A percentile compares a stretch with the other conserved stretches of the same genome.
Conservation (phyloP, 2,113 vertebrate genomes). For the Glaucomys volans region DNA sequence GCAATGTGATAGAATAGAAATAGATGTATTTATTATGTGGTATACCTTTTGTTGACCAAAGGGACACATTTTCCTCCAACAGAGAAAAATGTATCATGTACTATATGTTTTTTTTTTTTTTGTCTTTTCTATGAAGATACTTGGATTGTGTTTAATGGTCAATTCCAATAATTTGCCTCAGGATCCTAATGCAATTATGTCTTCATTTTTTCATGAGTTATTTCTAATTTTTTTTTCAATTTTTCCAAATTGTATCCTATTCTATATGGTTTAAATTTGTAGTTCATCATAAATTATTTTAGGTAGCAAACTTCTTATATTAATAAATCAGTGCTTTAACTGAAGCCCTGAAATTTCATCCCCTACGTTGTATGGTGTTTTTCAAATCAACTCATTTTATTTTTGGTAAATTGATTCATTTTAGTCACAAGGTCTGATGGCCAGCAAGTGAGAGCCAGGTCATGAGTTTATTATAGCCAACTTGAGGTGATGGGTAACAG, state of each 20-base stretch:
- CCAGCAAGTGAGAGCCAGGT: neutral
- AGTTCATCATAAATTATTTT: neutral
- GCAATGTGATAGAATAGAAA: neutral
- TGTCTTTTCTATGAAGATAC: slow-evolving; percentile 15
- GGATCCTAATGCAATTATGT: neutral
- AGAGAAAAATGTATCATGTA: neutral
- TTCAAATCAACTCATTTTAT: neutral
- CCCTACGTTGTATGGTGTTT: neutral
- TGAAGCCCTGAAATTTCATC: neutral
- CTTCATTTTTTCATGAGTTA: neutral
- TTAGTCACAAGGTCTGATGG: neutral
- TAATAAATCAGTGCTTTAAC: neutral
- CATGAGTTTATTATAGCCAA: neutral
- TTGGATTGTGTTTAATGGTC: neutral
- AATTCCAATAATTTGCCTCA: neutral
- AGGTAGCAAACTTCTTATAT: neutral
- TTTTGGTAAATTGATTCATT: neutral
- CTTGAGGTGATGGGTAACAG: neutral
- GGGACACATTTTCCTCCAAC: neutral
- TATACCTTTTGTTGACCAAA: slow-evolving; percentile 17
- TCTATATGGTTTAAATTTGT: neutral
- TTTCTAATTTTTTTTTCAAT: neutral
- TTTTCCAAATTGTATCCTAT: neutral
- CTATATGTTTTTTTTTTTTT: slow-evolving; percentile 31
- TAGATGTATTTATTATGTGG: neutral